Percentiles rank a stretch among this genome's conserved stretches.
phyloP scores from a whole-genome alignment of 2,888 invertebrate species.

The Aporophyla nigra region DNA sequence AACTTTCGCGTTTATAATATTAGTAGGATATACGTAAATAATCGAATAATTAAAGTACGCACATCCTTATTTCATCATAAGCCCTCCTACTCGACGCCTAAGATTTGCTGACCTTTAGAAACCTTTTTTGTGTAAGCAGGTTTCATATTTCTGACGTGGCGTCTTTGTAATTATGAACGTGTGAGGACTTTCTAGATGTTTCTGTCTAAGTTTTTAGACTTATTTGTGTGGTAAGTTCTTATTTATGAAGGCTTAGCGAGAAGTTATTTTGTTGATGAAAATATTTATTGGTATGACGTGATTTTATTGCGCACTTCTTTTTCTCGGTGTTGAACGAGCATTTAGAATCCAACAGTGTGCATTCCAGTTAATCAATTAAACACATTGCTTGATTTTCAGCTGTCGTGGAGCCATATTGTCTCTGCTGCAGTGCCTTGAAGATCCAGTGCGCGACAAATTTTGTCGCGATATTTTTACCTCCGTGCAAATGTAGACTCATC shows the following conservation, averaged over 20 bases:
- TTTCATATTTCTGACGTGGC: slow-evolving; percentile 31
- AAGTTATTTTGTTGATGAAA: background rate
- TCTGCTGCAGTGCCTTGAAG: too few species aligned
- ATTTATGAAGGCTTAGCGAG: background rate
- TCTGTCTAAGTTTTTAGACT: slow-evolving; percentile 8
- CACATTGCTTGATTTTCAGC: too few species aligned
- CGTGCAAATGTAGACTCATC: too few species aligned
- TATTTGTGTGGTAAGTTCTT: slow-evolving; percentile 3
- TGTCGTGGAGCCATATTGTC: too few species aligned
- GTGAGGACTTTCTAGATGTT: slow-evolving; percentile 9
- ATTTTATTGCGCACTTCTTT: too few species aligned
- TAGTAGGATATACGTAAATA: background rate
- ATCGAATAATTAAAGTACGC: slow-evolving; percentile 17
- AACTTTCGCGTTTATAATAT: too few species aligned
- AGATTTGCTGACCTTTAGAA: slow-evolving; percentile 14
- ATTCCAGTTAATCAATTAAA: too few species aligned
- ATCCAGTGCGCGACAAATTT: too few species aligned
- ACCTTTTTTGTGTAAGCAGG: slow-evolving; percentile 7
- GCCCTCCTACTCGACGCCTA: slow-evolving; percentile 10
- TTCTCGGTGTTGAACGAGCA: too few species aligned
- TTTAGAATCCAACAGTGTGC: too few species aligned
- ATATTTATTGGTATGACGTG: too few species aligned
- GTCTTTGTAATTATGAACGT: slow-evolving; percentile 49
- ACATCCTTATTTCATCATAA: slow-evolving; percentile 23
- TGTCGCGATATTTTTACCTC: too few species aligned